Percentiles rank a stretch among this genome's conserved stretches.
phyloP scores from a whole-genome alignment of 1,140 invertebrate genomes.

The Drepana arcuata region DNA sequence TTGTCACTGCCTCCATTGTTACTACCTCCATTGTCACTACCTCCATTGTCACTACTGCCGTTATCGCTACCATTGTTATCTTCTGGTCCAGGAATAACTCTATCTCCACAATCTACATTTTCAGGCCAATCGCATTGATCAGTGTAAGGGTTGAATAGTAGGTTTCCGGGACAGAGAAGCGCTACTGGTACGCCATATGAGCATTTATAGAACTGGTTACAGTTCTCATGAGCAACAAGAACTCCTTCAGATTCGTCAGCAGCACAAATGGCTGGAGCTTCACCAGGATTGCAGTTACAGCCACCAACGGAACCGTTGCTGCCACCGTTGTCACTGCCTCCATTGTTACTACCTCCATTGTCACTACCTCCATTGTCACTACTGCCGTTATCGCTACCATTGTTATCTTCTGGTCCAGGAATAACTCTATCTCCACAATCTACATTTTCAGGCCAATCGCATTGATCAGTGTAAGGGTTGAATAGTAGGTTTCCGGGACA shows the following conservation, averaged over 20 bases:
- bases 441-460: slow-evolving; percentile 71
- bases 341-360: slow-evolving; percentile 3
- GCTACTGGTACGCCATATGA: slow-evolving; percentile 8
- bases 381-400: not conserved
- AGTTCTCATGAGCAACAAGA: slow-evolving; percentile 23
- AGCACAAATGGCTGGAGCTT: slow-evolving; percentile 17
- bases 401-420: not conserved
- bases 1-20: slow-evolving; percentile 3
- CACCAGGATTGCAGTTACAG: slow-evolving; percentile 2
- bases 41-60: not conserved
- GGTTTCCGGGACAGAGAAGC: slow-evolving; percentile 9
- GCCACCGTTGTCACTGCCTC: slow-evolving; percentile 2
- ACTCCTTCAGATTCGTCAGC: slow-evolving; percentile 15
- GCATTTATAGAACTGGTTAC: slow-evolving; percentile 27
- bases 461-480: slow-evolving; percentile 11
- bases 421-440: slow-evolving; percentile 14
- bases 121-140: slow-evolving; percentile 63
- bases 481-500: slow-evolving; percentile 11
- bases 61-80: slow-evolving; percentile 4
- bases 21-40: not conserved
- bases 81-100: slow-evolving; percentile 3
- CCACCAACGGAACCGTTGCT: slow-evolving; percentile 2
- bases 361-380: not conserved
- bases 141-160: slow-evolving; percentile 26
- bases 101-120: slow-evolving; percentile 48